Evolutionary conservation across 1,140 invertebrate species (phyloP).

Genomic region (Heliconius hermathena): DNA sequence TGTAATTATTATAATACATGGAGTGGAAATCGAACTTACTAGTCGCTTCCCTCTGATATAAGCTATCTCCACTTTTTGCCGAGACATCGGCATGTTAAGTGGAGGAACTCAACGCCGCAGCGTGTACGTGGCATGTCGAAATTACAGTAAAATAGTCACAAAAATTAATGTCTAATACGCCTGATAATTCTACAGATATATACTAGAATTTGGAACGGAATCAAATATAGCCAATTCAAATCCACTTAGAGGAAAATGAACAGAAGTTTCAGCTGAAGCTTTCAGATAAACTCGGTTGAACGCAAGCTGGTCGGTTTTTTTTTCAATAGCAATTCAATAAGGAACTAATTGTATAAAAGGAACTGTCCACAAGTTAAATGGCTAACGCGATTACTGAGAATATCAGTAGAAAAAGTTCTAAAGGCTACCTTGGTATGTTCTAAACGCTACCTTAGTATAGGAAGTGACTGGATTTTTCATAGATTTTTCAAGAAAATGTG

Average conservation of each 20-base stretch:
- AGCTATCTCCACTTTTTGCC: too few species aligned
- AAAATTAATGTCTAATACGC: neutral
- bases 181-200: neutral
- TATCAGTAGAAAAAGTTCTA: slow-evolving; percentile 55
- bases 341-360: slow-evolving; percentile 68
- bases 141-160: neutral
- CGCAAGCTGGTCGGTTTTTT: slow-evolving; percentile 45
- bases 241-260: slow-evolving; percentile 43
- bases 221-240: slow-evolving; percentile 35
- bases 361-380: slow-evolving; percentile 68
- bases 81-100: too few species aligned
- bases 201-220: neutral
- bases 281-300: slow-evolving; percentile 50
- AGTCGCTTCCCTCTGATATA: too few species aligned
- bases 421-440: slow-evolving; percentile 21
- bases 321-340: slow-evolving; percentile 59
- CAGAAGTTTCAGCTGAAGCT: slow-evolving; percentile 43
- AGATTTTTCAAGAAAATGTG: neutral
- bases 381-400: slow-evolving; percentile 68
- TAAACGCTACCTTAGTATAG: neutral
- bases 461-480: neutral
- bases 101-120: too few species aligned
- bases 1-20: too few species aligned
- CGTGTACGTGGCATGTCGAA: neutral
- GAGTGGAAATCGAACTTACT: too few species aligned